Percentiles rank a stretch among this genome's conserved stretches.
These are phyloP conservation scores for Cryptoprocta ferox DNA, from an alignment of 2,797 vertebrate species.

Conservation along the genomic window DNA sequence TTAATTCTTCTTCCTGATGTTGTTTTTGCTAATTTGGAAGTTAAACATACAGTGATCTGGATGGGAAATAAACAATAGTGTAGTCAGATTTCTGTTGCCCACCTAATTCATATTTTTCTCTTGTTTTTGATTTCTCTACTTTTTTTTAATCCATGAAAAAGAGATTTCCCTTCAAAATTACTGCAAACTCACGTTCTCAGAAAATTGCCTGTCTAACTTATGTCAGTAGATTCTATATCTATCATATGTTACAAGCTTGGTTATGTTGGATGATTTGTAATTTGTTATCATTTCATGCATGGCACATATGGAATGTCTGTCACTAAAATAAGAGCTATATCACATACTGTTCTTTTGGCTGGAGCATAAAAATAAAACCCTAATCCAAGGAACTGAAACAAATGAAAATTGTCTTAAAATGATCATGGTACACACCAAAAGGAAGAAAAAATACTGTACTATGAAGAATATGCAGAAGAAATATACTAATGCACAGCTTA, in stretches of 20 bases:
- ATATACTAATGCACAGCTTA: background rate
- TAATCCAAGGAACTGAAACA: background rate
- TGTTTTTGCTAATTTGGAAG: background rate
- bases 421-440: background rate
- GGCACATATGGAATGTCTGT: background rate
- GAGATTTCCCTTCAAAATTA: background rate
- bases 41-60: background rate
- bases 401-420: background rate
- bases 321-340: constrained; percentile 1
- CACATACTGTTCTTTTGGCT: constrained; percentile 49
- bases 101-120: constrained; percentile 1
- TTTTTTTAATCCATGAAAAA: constrained; percentile 24
- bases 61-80: background rate
- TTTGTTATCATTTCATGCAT: constrained; percentile 22
- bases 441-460: background rate
- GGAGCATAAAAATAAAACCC: background rate
- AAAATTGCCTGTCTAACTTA: background rate
- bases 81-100: background rate
- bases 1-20: background rate
- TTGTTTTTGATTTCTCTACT: background rate
- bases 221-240: background rate
- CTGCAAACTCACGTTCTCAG: background rate
- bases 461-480: background rate
- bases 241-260: background rate
- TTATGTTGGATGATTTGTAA: background rate